These are phyloP conservation scores for Anoplophora glabripennis DNA, from an alignment of 1,140 invertebrate genomes.

Conservation along the genomic window DNA sequence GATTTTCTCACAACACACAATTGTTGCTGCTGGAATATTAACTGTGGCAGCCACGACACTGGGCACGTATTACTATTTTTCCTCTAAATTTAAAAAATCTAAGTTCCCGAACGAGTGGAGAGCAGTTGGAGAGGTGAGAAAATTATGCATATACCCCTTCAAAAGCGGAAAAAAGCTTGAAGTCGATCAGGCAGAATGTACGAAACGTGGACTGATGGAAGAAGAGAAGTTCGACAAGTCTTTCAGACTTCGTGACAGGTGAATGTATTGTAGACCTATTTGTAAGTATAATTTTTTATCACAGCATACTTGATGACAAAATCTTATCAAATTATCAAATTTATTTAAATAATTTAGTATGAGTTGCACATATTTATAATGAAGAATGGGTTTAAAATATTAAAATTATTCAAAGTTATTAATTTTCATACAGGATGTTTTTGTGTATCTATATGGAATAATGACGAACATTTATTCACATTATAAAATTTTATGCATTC, in stretches of 20 bases:
- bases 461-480: no score
- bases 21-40: no score
- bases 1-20: no score
- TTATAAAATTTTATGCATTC: no score
- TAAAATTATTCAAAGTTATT: conserved; percentile 1
- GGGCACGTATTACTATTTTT: no score
- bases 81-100: background rate
- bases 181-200: conserved; percentile 36
- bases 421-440: no score
- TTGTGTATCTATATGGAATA: no score
- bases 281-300: background rate
- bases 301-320: background rate
- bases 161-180: conserved; percentile 43
- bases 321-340: background rate
- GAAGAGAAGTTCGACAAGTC: conserved; percentile 24
- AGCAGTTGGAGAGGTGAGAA: conserved; percentile 37
- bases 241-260: conserved; percentile 41
- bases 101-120: conserved; percentile 36
- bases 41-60: no score
- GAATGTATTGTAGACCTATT: background rate
- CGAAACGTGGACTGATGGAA: conserved; percentile 33
- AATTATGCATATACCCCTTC: conserved; percentile 43
- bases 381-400: background rate
- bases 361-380: background rate
- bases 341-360: conserved; percentile 6